These are phyloP conservation scores for Nibea albiflora DNA, from an alignment of 2,113 vertebrate species.

Conservation along the genomic window DNA sequence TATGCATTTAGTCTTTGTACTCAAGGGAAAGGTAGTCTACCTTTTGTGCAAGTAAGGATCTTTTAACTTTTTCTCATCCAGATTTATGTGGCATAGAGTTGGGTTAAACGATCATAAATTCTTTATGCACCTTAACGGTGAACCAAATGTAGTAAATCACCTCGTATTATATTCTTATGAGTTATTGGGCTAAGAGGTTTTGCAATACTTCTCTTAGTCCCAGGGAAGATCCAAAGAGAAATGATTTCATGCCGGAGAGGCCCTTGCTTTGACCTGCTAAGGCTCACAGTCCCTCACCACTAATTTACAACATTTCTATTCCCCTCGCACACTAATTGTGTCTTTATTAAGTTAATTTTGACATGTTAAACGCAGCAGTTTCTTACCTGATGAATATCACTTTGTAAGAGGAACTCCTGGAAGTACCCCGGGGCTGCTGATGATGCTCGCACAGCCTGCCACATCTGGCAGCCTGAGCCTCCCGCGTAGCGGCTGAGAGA, in stretches of 20 bases:
- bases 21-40: no score
- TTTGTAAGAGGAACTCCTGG: conserved; percentile 80
- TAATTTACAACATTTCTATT: background rate
- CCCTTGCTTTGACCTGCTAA: no score
- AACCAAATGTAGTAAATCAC: no score
- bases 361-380: background rate
- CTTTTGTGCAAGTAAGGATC: no score
- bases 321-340: background rate
- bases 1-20: no score
- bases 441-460: conserved; percentile 84
- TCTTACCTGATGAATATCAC: conserved; percentile 84
- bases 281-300: background rate
- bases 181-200: background rate
- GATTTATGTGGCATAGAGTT: background rate
- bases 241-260: no score
- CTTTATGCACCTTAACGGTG: no score
- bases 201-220: background rate
- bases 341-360: background rate
- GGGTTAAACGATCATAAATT: no score
- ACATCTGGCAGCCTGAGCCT: conserved; percentile 77
- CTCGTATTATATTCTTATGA: no score
- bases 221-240: background rate
- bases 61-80: background rate
- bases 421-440: conserved; percentile 85
- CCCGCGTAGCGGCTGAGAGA: conserved; percentile 81